Base-by-base conservation (phyloP, 1,140 invertebrate genomes). In the Drosophila pseudoobscura region DNA sequence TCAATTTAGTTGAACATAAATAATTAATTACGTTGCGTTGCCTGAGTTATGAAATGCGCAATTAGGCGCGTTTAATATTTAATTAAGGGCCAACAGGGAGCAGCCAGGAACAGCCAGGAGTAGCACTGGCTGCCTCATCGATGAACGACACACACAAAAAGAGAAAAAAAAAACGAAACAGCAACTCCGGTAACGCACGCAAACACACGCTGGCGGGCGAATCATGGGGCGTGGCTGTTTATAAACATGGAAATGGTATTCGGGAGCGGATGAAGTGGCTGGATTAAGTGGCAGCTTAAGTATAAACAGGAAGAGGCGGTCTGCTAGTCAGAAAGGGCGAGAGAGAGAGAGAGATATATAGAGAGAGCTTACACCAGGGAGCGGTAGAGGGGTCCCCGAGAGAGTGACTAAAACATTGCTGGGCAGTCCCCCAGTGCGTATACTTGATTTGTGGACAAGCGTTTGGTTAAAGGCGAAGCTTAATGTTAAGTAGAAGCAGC, bases 41-140 rank as follows among this genome's bases (percentile, higher is more conserved):
- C 78, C 75, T 83, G 75, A 88, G 83, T 87, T 87, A 87, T 87
- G 83, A 87, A 87, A 87, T 87, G 83, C 83, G 83, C 83, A 87
- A 87, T 87, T 87, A 87, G 83, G 66, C 71, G 75, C 73, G 78
- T 88, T 87, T 87, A 87, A 87, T 87, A 87, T 87, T 87, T 87
- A 87, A 87, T 87, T 87, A 87, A 83, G 84, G 82, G 78, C 78
- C 78, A 77, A 82, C 75, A 58, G 75, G 11, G 31, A 35, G 31
- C 9, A 35, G 31, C 31, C 58, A 7, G 35, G 11, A 39, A 11
- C 35, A 39, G 35, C 35, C 61, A 29, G 24, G 4, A 26, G 9
- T 26, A 61, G 41, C 20, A 55, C 9, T 8, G 26, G 39, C 43
- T n/a, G 44, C 50, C 53, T 54, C 60, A 54, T 53, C 39, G 43